A percentile compares a stretch with the other conserved stretches of the same genome.
phyloP scores from a whole-genome alignment of 2,888 invertebrate genomes.

The Icerya purchasi region DNA sequence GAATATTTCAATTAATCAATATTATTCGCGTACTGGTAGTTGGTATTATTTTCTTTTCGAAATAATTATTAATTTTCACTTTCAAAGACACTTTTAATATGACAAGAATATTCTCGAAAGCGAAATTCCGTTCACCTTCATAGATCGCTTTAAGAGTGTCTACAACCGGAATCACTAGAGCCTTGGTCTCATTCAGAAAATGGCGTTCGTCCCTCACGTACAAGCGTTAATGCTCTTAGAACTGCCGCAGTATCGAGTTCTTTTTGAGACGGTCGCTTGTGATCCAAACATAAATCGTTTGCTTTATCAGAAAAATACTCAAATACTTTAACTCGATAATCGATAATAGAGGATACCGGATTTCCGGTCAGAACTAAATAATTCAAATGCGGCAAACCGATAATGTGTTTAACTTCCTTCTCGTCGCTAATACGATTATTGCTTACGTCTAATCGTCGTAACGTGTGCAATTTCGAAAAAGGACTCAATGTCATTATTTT shows the following conservation, averaged over 20 bases:
- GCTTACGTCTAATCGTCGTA: conserved; percentile 66
- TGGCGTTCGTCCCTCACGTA: conserved; percentile 34
- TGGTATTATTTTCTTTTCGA: no score
- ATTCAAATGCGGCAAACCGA: conserved; percentile 66
- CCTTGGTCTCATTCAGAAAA: no score
- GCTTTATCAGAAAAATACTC: conserved; percentile 69
- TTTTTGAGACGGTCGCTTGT: conserved; percentile 61
- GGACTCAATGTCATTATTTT: conserved; percentile 46
- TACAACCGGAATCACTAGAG: no score
- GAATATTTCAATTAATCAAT: no score
- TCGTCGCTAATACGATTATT: conserved; percentile 63
- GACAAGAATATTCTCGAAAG: no score
- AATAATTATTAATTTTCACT: no score
- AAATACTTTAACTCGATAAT: conserved; percentile 75
- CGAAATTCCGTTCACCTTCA: no score
- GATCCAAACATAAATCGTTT: conserved; percentile 65
- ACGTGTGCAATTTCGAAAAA: conserved; percentile 61
- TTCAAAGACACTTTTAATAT: no score
- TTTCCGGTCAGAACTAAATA: conserved; percentile 72
- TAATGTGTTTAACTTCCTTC: conserved; percentile 57
- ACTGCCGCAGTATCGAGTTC: conserved; percentile 84
- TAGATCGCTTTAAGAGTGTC: no score
- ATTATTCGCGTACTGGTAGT: no score
- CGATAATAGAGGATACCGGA: conserved; percentile 62
- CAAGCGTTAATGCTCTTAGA: conserved; percentile 61